Evolutionary conservation across 2,113 vertebrate species (phyloP).

Genomic region (Daubentonia madagascariensis): DNA sequence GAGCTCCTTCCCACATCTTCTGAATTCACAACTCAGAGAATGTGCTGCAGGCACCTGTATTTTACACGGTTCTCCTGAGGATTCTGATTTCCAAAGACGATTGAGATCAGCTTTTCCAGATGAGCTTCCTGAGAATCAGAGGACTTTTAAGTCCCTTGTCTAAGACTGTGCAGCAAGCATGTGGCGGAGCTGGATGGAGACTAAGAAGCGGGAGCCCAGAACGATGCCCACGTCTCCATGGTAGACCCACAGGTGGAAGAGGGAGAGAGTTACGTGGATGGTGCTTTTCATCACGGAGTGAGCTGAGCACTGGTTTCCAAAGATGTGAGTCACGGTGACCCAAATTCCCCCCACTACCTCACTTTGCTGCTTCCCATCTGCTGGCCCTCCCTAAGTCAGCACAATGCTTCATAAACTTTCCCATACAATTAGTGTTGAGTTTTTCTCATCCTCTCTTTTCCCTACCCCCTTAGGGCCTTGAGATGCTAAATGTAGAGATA

Average conservation of each 20-base stretch:
- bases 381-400: too few relatives aligned
- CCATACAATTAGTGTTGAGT: rapidly evolving
- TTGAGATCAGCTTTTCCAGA: neutral
- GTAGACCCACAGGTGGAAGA: neutral
- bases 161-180: neutral
- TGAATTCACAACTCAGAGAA: neutral
- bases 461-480: neutral
- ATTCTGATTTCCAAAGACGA: neutral
- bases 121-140: neutral
- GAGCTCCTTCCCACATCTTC: neutral
- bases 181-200: neutral
- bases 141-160: neutral
- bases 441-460: neutral
- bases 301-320: neutral
- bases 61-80: neutral
- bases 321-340: neutral
- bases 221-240: rapidly evolving
- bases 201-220: rapidly evolving
- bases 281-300: neutral
- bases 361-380: neutral
- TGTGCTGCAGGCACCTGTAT: neutral
- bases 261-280: neutral
- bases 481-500: neutral
- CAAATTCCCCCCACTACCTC: neutral
- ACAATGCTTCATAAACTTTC: neutral